These are phyloP conservation scores for Drosophila athabasca DNA, from an alignment of 1,140 invertebrate species.

Conservation along the genomic window DNA sequence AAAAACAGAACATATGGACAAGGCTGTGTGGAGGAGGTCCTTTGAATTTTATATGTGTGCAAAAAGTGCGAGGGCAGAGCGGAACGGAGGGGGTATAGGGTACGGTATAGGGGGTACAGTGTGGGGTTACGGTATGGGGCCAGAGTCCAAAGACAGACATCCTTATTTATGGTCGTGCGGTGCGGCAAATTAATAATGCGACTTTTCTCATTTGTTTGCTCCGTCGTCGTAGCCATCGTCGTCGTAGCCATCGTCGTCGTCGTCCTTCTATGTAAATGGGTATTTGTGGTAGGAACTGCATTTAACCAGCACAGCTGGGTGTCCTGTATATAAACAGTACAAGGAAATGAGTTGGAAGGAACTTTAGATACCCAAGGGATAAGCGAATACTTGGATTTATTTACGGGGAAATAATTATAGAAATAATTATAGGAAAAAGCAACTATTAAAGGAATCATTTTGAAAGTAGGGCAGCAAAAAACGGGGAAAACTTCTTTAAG, in stretches of 20 bases:
- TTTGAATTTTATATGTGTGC: conserved; percentile 63
- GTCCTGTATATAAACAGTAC: conserved; percentile 21
- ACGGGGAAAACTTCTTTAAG: no score
- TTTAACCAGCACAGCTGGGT: conserved; percentile 59
- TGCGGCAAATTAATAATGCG: conserved; percentile 80
- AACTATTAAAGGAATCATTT: no score
- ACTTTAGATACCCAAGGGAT: no score
- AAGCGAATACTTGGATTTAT: no score
- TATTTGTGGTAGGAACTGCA: conserved; percentile 52
- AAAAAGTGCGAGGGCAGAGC: conserved; percentile 10
- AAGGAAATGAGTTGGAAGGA: neutral
- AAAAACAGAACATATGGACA: conserved; percentile 64
- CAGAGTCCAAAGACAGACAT: conserved; percentile 39
- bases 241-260: conserved; percentile 15
- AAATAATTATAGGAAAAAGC: no score
- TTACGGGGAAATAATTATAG: no score
- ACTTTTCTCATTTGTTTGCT: conserved; percentile 70
- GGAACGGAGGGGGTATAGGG: neutral
- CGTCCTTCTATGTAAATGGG: conserved; percentile 51
- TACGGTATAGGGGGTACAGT: neutral
- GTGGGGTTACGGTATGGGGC: neutral
- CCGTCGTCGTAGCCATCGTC: conserved; percentile 11
- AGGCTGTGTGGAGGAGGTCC: conserved; percentile 62
- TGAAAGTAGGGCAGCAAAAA: no score
- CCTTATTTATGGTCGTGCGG: conserved; percentile 78